Evolutionary conservation across 2,113 vertebrate species (phyloP).

Genomic region (Pomatorhinus ruficollis): DNA sequence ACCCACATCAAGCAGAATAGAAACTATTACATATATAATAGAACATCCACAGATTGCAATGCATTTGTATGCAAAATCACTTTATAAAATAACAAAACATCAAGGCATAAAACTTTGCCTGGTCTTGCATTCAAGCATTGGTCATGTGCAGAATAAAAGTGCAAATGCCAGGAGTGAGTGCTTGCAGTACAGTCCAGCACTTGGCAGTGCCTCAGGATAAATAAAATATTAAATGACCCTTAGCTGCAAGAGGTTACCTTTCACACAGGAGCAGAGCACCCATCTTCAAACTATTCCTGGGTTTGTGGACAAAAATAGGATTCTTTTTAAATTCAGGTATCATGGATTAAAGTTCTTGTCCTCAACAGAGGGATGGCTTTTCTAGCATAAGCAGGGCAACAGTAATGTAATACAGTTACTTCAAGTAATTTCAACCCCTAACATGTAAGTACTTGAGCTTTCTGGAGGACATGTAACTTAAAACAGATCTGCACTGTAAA

Average conservation of each 20-base stretch:
- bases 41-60: not conserved
- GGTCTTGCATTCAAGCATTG: not conserved
- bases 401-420: not conserved
- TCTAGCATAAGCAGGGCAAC: not conserved
- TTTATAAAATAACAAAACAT: not conserved
- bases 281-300: not conserved
- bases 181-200: not conserved
- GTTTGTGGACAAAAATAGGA: not conserved
- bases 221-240: not conserved
- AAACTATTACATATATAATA: not conserved
- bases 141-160: not conserved
- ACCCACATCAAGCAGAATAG: not conserved
- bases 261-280: not conserved
- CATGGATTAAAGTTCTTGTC: not conserved
- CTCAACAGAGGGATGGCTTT: not conserved
- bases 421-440: not conserved
- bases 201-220: not conserved
- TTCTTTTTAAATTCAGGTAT: not conserved
- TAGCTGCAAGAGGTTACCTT: not conserved
- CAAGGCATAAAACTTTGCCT: not conserved
- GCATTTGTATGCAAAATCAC: not conserved
- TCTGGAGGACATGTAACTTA: not conserved
- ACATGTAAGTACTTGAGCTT: not conserved
- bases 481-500: not conserved
- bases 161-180: not conserved